Evolutionary conservation across 1,140 invertebrate species (phyloP).

Genomic region (Drosophila ogumai): DNA sequence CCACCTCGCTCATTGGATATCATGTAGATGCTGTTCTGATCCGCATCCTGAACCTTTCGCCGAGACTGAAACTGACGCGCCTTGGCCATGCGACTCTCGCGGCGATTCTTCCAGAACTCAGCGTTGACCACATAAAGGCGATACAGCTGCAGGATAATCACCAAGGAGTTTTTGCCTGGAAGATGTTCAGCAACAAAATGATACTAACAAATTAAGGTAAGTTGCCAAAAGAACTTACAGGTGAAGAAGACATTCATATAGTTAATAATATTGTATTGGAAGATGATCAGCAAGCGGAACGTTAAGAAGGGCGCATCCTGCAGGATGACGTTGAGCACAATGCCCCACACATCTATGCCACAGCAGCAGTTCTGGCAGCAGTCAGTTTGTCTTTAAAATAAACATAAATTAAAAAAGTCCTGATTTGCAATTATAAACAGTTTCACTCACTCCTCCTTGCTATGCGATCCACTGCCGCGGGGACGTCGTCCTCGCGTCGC

Average conservation of each 20-base stretch:
- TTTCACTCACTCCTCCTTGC: slow-evolving; percentile 69
- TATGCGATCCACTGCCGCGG: slow-evolving; percentile 70
- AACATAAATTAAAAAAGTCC: too few relatives aligned
- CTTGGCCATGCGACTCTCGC: slow-evolving; percentile 83
- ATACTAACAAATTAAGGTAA: neutral
- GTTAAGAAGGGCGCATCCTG: slow-evolving; percentile 94
- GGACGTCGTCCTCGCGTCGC: slow-evolving; percentile 91
- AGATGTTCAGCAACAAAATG: slow-evolving; percentile 83
- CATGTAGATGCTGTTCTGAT: slow-evolving; percentile 86
- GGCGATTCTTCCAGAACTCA: slow-evolving; percentile 86
- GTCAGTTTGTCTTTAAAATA: slow-evolving; percentile 62
- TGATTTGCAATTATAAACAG: neutral
- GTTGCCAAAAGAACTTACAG: slow-evolving; percentile 87
- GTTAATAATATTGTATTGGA: slow-evolving; percentile 93
- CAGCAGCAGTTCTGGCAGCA: slow-evolving; percentile 88
- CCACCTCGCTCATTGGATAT: slow-evolving; percentile 86
- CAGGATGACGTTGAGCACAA: slow-evolving; percentile 90
- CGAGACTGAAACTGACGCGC: slow-evolving; percentile 84
- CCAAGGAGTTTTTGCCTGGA: slow-evolving; percentile 92
- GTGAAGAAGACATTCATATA: slow-evolving; percentile 98
- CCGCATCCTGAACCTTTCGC: slow-evolving; percentile 79
- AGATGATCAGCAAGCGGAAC: slow-evolving; percentile 92
- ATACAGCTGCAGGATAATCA: slow-evolving; percentile 94
- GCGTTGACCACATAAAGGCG: slow-evolving; percentile 92
- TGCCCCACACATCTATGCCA: slow-evolving; percentile 93